A percentile compares a stretch with the other conserved stretches of the same genome.
phyloP scores from a whole-genome alignment of 2,888 invertebrate species.

The Clunio marinus region DNA sequence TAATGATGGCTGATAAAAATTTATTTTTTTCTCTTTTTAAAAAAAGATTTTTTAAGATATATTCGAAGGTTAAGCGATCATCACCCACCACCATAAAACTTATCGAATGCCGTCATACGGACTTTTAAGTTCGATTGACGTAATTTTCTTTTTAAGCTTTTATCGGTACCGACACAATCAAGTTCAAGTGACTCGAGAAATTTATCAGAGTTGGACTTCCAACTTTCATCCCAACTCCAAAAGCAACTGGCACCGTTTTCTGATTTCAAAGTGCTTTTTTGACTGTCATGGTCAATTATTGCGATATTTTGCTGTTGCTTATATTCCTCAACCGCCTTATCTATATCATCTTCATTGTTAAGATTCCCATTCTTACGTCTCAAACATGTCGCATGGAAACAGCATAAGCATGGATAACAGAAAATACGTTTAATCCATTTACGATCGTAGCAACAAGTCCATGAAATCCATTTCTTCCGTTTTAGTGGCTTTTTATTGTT shows the following conservation, averaged over 20 bases:
- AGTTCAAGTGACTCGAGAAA: slow-evolving; percentile 50
- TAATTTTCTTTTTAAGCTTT: slow-evolving; percentile 26
- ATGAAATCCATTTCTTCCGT: slow-evolving; percentile 18
- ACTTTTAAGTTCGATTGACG: slow-evolving; percentile 25
- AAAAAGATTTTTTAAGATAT: too few species aligned
- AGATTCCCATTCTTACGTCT: not conserved
- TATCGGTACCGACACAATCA: slow-evolving; percentile 42
- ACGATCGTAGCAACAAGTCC: not conserved
- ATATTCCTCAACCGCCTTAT: slow-evolving; percentile 31
- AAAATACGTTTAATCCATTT: slow-evolving; percentile 11
- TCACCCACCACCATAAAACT: slow-evolving; percentile 25
- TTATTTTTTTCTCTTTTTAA: too few species aligned
- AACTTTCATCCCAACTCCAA: slow-evolving; percentile 51
- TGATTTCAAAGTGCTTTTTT: slow-evolving; percentile 29
- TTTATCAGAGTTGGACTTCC: slow-evolving; percentile 50
- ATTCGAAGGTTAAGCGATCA: too few species aligned
- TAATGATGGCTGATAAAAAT: too few species aligned
- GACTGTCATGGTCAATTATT: not conserved
- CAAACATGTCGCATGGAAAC: not conserved
- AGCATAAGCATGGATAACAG: not conserved
- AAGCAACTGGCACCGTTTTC: not conserved
- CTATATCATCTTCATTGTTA: slow-evolving; percentile 33
- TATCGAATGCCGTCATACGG: slow-evolving; percentile 14
- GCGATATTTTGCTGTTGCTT: not conserved
- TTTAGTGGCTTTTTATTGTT: slow-evolving; percentile 5